Conservation (phyloP, 2,113 vertebrate genomes). For the Otocyon megalotis region DNA sequence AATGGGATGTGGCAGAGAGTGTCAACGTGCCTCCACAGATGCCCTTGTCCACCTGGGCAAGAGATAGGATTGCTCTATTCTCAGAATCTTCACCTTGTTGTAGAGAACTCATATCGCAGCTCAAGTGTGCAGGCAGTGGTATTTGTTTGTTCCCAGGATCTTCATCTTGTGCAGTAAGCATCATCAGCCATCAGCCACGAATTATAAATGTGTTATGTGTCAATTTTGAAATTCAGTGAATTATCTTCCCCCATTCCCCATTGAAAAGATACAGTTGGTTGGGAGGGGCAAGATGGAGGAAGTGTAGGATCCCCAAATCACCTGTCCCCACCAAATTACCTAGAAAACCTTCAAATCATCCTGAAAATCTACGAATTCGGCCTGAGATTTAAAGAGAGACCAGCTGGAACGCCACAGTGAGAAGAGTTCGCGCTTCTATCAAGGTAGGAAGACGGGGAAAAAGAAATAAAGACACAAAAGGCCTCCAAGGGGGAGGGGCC, state of each 20-base stretch:
- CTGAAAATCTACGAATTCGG: no score
- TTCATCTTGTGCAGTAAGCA: background rate
- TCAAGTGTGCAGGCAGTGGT: no score
- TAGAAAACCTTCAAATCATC: no score
- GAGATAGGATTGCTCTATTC: background rate
- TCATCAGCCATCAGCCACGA: background rate
- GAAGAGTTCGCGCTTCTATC: no score
- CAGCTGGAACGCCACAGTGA: no score
- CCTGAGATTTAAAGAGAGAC: no score
- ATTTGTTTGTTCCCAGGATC: background rate
- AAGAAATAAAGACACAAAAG: no score
- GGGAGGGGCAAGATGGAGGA: no score
- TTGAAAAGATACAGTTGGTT: background rate
- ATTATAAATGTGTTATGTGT: background rate
- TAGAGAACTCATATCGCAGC: background rate
- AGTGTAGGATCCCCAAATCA: no score
- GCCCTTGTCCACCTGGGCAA: background rate
- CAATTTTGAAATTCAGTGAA: background rate
- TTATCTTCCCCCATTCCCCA: background rate
- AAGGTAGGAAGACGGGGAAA: no score
- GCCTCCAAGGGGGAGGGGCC: no score
- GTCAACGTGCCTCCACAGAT: accelerated
- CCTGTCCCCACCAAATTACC: no score
- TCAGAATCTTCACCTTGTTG: background rate
- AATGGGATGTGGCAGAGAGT: background rate